A percentile compares a stretch with the other conserved stretches of the same genome.
Evolutionary conservation across 35 echinoderm and acorn worm genomes (phyloP).

Genomic region (Ptychodera flava): DNA sequence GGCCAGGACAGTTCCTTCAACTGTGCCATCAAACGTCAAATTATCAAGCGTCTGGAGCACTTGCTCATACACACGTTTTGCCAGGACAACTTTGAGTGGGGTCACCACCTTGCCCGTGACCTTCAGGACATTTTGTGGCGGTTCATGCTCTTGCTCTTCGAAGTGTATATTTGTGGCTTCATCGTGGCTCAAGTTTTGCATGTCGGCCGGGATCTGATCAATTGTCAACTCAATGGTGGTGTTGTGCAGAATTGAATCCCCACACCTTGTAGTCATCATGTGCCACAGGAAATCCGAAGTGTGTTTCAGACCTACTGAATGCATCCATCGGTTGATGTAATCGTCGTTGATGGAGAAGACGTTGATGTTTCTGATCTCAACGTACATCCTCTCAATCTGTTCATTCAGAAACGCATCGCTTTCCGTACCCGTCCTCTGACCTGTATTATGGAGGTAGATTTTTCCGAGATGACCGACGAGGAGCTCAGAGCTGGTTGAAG

Average conservation of each 20-base stretch:
- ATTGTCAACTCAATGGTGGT: slow-evolving; percentile 69
- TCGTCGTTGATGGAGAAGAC: slow-evolving; percentile 82
- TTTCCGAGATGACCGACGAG: slow-evolving; percentile 88
- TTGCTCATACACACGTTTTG: slow-evolving; percentile 94
- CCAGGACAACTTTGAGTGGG: slow-evolving; percentile 72
- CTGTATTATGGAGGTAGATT: slow-evolving; percentile 54
- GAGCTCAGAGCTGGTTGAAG: slow-evolving; percentile 64
- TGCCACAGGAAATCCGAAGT: neutral
- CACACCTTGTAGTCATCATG: slow-evolving; percentile 26
- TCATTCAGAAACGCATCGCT: neutral
- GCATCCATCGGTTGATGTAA: slow-evolving; percentile 32
- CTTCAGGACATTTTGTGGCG: neutral
- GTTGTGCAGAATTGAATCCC: slow-evolving; percentile 80
- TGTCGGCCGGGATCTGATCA: slow-evolving; percentile 30
- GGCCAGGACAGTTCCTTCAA: neutral
- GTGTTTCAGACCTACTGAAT: neutral
- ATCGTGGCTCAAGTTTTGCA: slow-evolving; percentile 36
- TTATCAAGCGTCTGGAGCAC: slow-evolving; percentile 88
- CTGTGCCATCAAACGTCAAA: slow-evolving; percentile 45
- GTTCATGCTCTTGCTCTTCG: slow-evolving; percentile 11
- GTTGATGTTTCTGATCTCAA: slow-evolving; percentile 78
- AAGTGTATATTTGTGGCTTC: slow-evolving; percentile 3
- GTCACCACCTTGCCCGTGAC: slow-evolving; percentile 72
- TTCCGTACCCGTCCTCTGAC: neutral
- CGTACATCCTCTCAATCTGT: slow-evolving; percentile 18